Evolutionary conservation across 2,797 vertebrate species (phyloP), one percentile per base, ranked within the genome.

Genomic region (Rhinoraja longicauda): DNA sequence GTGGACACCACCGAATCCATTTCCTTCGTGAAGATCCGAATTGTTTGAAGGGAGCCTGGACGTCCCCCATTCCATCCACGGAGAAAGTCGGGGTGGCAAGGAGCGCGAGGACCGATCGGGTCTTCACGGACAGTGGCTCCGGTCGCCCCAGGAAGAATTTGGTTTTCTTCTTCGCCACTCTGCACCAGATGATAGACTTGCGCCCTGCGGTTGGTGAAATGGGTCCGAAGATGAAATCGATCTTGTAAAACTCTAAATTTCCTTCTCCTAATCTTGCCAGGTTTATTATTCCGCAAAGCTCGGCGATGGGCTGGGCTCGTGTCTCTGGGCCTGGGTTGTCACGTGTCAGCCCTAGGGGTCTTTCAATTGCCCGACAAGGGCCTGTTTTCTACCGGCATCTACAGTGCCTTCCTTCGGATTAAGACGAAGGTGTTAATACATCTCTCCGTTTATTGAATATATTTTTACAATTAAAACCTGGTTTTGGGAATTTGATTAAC

Each of bases 1-100:
- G 0, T 10, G 9, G 62, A 67, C 17, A 88, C 32, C 64, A 67
- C n/a, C 0, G 84, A 88, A 88, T 88, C 84, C 62, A 88, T 88
- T 67, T 67, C 84, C 1, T 88, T 88, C 17, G 62, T 88, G 84
- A 88, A 88, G 84, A 88, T 88, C 67, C n/a, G n/a, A 9, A 32
- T 88, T 19, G 19, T 32, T 21, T 88, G n/a, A 88, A 45, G 70
- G 24, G n/a, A 36, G 62, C 15, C n/a, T 1, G 26, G 19, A 3
- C 4, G 4, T n/a, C 29, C 6, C 57, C 8, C 32, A 82, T 86
- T 29, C 0, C 0, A 0, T 84, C 26, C 29, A 36, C 81, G 13
- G 21, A 62, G 12, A 1, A 29, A 7, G n/a, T 67, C 39, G 9
- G 57, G 26, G 24, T 53, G 45, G 9, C 10, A n/a, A 84, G 29